A percentile compares a stretch with the other conserved stretches of the same genome.
Conservation (phyloP, 2,113 vertebrate species). For the Theristicus caerulescens region DNA sequence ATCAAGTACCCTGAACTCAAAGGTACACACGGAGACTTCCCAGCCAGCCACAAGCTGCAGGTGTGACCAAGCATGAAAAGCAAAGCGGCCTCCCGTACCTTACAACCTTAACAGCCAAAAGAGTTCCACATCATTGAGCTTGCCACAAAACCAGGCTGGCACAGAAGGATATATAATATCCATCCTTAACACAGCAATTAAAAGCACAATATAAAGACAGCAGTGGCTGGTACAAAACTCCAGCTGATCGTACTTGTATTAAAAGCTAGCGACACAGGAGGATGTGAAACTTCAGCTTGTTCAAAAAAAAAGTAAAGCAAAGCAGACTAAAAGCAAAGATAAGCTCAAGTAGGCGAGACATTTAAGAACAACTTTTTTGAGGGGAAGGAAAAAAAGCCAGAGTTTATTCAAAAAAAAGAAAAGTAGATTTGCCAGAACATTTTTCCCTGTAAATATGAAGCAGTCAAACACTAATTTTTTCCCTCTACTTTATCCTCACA, state of each 20-base stretch:
- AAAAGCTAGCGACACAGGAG: background rate
- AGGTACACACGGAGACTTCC: background rate
- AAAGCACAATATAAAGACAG: background rate
- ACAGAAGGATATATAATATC: background rate
- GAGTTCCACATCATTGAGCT: background rate
- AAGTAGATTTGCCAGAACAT: background rate
- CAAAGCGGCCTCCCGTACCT: background rate
- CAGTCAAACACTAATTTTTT: background rate
- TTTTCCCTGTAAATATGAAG: background rate
- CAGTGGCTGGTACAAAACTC: background rate
- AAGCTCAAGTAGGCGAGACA: background rate
- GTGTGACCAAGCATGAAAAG: background rate
- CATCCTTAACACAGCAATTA: background rate
- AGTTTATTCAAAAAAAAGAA: background rate
- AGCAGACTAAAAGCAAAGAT: slow-evolving; percentile 20
- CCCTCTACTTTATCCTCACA: background rate
- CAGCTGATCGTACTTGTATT: background rate
- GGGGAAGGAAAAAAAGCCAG: background rate
- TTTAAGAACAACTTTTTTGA: background rate
- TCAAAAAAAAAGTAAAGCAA: background rate
- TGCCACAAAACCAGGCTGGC: background rate
- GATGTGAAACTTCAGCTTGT: background rate
- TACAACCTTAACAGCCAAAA: background rate
- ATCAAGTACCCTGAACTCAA: background rate
- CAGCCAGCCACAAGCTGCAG: background rate